These are phyloP conservation scores for Diaprepes abbreviatus DNA, from an alignment of 2,888 invertebrate species.

Conservation along the genomic window DNA sequence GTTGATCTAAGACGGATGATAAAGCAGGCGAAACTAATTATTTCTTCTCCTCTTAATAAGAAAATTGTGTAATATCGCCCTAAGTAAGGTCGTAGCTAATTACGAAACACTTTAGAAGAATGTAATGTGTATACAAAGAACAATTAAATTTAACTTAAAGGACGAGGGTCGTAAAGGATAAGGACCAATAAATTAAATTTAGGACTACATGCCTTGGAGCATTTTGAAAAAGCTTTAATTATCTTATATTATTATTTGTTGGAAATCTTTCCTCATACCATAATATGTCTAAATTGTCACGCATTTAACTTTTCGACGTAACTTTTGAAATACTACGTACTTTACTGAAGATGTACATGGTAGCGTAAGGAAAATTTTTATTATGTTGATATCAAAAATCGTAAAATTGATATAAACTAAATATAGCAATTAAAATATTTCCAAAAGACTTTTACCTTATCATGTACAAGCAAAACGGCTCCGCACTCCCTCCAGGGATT, in stretches of 20 bases:
- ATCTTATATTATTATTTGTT: not conserved
- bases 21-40: not conserved
- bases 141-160: conserved; percentile 2
- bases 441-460: too few species aligned
- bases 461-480: too few species aligned
- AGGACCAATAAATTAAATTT: conserved; percentile 17
- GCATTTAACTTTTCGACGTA: too few species aligned
- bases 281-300: too few species aligned
- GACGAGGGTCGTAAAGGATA: conserved; percentile 1
- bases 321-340: too few species aligned
- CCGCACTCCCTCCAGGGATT: too few species aligned
- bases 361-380: too few species aligned
- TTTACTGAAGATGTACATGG: too few species aligned
- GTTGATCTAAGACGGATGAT: not conserved
- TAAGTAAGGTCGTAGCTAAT: not conserved
- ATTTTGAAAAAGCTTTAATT: conserved; percentile 15
- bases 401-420: too few species aligned
- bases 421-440: too few species aligned
- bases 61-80: conserved; percentile 8
- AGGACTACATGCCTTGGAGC: not conserved
- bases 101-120: conserved; percentile 11
- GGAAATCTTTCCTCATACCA: not conserved
- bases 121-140: conserved; percentile 5
- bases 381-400: too few species aligned
- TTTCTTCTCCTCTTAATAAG: conserved; percentile 2